phyloP scores from a whole-genome alignment of 2,888 invertebrate species.

The Biston betularia region DNA sequence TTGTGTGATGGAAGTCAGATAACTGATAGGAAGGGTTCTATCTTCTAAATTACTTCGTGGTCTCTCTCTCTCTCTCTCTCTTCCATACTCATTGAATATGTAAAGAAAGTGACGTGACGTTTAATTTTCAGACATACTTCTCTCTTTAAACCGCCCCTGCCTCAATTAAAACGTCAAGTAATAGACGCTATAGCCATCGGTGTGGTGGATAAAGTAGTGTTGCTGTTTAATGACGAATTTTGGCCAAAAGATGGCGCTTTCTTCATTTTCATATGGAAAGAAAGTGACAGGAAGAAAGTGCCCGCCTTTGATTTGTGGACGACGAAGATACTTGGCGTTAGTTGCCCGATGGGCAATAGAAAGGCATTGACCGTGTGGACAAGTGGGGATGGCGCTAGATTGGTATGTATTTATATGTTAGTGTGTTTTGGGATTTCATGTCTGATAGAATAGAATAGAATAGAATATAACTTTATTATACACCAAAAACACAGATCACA shows the following conservation, averaged over 20 bases:
- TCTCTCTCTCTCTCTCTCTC: neutral
- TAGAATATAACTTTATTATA: too few species aligned
- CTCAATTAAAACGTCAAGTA: conserved; percentile 78
- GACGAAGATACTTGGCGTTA: conserved; percentile 51
- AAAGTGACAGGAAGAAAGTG: conserved; percentile 42
- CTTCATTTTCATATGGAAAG: conserved; percentile 73
- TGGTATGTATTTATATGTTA: conserved; percentile 54
- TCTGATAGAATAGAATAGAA: too few species aligned
- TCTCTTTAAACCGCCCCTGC: conserved; percentile 85
- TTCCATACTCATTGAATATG: too few species aligned
- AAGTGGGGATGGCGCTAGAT: conserved; percentile 51
- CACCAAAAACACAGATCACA: too few species aligned
- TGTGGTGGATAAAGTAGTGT: conserved; percentile 88
- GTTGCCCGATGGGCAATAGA: conserved; percentile 46
- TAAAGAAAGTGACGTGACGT: neutral
- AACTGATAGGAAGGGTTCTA: too few species aligned
- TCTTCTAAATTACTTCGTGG: neutral
- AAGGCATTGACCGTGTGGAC: conserved; percentile 58
- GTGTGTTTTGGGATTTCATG: neutral
- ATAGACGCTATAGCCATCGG: conserved; percentile 88
- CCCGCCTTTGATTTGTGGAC: conserved; percentile 49
- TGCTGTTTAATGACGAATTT: conserved; percentile 88
- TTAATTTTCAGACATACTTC: conserved; percentile 76
- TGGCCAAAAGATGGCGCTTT: conserved; percentile 78
- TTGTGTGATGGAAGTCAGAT: too few species aligned